These are phyloP conservation scores for Thecophora atra DNA, from an alignment of 2,888 invertebrate species.

Conservation along the genomic window DNA sequence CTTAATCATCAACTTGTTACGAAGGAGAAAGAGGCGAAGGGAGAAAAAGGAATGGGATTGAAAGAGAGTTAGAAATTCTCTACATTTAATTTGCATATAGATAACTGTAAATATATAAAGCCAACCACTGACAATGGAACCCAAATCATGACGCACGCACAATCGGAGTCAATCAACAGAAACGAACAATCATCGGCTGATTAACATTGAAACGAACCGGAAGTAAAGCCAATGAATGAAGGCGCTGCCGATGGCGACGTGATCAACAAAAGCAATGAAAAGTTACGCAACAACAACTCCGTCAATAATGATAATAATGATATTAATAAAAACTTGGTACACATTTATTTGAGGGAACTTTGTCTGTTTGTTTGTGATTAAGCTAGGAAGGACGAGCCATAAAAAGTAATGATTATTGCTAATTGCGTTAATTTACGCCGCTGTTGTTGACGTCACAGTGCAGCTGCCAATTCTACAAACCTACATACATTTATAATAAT, in stretches of 20 bases:
- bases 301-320: not conserved
- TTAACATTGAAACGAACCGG: conserved; percentile 28
- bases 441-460: conserved; percentile 1
- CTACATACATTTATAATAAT: not conserved
- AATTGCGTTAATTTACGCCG: not conserved
- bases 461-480: not conserved
- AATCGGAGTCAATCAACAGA: conserved; percentile 4
- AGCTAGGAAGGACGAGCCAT: not conserved
- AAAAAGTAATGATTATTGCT: conserved; percentile 1
- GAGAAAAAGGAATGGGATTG: too few species aligned
- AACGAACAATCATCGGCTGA: conserved; percentile 27
- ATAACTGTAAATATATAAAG: not conserved
- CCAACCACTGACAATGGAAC: not conserved
- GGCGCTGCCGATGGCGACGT: not conserved
- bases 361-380: not conserved
- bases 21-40: too few species aligned
- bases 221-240: conserved; percentile 1
- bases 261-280: not conserved
- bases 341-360: not conserved
- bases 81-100: not conserved
- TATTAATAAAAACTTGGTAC: too few species aligned
- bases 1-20: too few species aligned
- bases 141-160: conserved; percentile 1
- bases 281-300: not conserved
- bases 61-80: not conserved